phyloP scores from a whole-genome alignment of 2,888 invertebrate species.

The Cyclophora punctaria region DNA sequence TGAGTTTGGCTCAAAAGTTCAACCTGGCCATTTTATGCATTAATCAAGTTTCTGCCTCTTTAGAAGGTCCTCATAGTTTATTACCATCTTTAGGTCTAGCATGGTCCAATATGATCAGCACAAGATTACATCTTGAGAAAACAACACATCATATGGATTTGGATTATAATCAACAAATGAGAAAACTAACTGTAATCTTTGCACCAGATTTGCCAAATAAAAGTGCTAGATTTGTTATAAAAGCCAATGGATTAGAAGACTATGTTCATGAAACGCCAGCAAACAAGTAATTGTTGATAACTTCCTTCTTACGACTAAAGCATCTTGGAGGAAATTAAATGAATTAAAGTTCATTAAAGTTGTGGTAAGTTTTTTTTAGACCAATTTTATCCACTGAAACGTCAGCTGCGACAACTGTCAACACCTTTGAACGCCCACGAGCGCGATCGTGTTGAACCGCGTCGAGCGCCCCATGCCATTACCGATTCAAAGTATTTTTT shows the following conservation, averaged over 20 bases:
- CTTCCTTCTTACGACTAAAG: no score
- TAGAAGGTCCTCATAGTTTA: constrained; percentile 34
- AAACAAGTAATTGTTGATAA: no score
- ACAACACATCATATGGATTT: constrained; percentile 14
- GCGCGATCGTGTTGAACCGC: no score
- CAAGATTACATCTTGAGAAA: constrained; percentile 43
- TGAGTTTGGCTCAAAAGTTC: constrained; percentile 41
- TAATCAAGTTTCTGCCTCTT: constrained; percentile 60
- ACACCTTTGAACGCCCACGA: no score
- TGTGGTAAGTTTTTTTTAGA: no score
- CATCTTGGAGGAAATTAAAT: no score
- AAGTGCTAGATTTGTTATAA: constrained; percentile 37
- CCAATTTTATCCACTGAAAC: no score
- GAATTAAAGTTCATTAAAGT: no score
- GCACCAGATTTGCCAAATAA: constrained; percentile 48
- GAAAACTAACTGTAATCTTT: constrained; percentile 45
- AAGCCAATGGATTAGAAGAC: constrained; percentile 31
- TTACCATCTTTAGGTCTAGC: constrained; percentile 60
- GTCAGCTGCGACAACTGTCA: no score
- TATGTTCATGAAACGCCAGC: not conserved
- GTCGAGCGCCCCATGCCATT: no score
- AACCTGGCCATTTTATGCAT: constrained; percentile 55
- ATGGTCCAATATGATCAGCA: constrained; percentile 66
- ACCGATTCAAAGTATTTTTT: no score
- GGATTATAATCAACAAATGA: constrained; percentile 24